Conservation (phyloP, 2,888 invertebrate genomes). For the Drosophila helvetica region DNA sequence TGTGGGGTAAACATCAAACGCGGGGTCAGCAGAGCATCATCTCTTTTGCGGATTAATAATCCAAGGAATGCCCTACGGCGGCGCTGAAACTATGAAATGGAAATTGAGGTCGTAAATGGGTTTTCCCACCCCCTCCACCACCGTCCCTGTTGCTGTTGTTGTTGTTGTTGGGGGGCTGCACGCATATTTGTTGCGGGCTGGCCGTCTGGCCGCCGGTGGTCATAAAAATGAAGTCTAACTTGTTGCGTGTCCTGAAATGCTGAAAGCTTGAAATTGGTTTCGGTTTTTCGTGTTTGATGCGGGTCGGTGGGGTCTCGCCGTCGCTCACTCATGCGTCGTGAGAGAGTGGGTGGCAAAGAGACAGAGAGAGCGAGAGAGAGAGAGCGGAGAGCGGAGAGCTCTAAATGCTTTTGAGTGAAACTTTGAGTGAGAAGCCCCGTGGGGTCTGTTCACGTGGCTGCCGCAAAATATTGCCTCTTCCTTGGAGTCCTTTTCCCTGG, state of each 20-base stretch:
- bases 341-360: constrained; percentile 27
- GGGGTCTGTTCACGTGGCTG: not conserved
- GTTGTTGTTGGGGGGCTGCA: not conserved
- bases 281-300: constrained; percentile 2
- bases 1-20: constrained; percentile 35
- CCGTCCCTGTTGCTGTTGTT: not conserved
- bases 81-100: constrained; percentile 26
- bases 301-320: not conserved
- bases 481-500: not conserved
- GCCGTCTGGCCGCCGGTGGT: constrained; percentile 16
- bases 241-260: constrained; percentile 37
- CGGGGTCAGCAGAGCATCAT: constrained; percentile 9
- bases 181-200: not conserved
- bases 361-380: not conserved
- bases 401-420: constrained; percentile 20
- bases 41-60: constrained; percentile 12
- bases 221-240: constrained; percentile 48
- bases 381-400: not conserved
- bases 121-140: not conserved
- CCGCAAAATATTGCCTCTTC: not conserved
- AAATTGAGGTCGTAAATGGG: constrained; percentile 38
- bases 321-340: constrained; percentile 42
- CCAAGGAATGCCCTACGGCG: constrained; percentile 3
- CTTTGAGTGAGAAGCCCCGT: constrained; percentile 20
- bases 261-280: constrained; percentile 37